Evolutionary conservation across 1,140 invertebrate genomes (phyloP).

Genomic region (Ruditapes philippinarum): DNA sequence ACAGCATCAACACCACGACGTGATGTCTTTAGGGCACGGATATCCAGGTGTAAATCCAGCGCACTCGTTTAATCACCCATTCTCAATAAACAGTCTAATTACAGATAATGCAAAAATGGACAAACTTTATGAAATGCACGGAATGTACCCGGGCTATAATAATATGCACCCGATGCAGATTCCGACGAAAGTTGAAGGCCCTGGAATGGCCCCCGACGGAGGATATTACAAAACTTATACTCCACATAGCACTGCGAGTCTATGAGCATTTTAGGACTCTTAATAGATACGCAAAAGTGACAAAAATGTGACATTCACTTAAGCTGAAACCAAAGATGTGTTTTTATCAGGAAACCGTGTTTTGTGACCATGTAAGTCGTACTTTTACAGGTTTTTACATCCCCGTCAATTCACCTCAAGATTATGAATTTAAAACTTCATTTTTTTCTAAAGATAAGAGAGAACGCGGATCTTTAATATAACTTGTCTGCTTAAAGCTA

Average conservation of each 20-base stretch:
- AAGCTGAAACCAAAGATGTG: slow-evolving; percentile 48
- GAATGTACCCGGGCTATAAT: slow-evolving; percentile 80
- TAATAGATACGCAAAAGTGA: background rate
- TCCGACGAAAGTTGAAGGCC: slow-evolving; percentile 76
- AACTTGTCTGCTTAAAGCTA: background rate
- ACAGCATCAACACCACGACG: slow-evolving; percentile 87
- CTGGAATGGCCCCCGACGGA: slow-evolving; percentile 70
- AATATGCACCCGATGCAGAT: slow-evolving; percentile 82
- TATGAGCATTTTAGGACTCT: slow-evolving; percentile 64
- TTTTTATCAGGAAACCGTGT: slow-evolving; percentile 38
- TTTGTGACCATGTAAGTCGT: slow-evolving; percentile 29
- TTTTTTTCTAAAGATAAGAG: slow-evolving; percentile 9
- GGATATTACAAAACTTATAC: slow-evolving; percentile 84
- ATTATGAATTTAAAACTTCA: slow-evolving; percentile 3
- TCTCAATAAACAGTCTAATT: slow-evolving; percentile 91
- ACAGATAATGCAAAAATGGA: slow-evolving; percentile 84
- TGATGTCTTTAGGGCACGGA: slow-evolving; percentile 71
- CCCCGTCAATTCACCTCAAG: background rate
- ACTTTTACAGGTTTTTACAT: background rate
- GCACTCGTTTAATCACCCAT: slow-evolving; percentile 91
- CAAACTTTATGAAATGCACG: slow-evolving; percentile 84
- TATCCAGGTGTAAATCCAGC: slow-evolving; percentile 77
- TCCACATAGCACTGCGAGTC: slow-evolving; percentile 83
- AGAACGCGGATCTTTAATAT: background rate
- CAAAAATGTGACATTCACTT: background rate